These are phyloP conservation scores for Eptesicus fuscus DNA, from an alignment of 2,113 vertebrate genomes.

Conservation along the genomic window DNA sequence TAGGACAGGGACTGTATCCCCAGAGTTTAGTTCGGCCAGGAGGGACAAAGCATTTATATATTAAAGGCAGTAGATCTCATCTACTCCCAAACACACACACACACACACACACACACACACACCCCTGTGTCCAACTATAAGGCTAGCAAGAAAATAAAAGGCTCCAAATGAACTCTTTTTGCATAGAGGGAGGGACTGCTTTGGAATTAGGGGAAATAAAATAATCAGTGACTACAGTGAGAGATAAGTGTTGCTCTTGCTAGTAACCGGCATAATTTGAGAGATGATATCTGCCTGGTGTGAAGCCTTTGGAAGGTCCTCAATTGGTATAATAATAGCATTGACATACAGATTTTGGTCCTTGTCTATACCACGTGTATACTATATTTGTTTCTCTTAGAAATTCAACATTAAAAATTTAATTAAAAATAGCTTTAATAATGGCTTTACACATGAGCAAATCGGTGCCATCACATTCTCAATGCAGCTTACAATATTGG, in stretches of 20 bases:
- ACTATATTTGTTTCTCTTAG: not conserved
- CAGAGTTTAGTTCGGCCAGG: not conserved
- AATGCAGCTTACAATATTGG: not conserved
- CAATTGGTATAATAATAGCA: not conserved
- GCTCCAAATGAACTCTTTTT: conserved; percentile 41
- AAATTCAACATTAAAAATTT: conserved; percentile 16
- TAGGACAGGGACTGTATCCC: not conserved
- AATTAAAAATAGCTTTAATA: not conserved
- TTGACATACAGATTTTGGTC: not conserved
- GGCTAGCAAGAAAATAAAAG: conserved; percentile 28
- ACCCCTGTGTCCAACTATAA: not conserved
- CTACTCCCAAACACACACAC: not conserved
- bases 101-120: not conserved
- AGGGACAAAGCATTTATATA: not conserved
- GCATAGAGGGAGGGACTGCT: not conserved
- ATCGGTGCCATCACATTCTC: not conserved
- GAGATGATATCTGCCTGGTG: conserved; percentile 31
- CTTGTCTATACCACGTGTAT: not conserved
- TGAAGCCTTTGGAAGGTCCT: conserved; percentile 33
- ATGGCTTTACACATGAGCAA: not conserved
- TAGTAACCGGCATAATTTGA: conserved; percentile 4
- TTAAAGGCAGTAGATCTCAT: not conserved
- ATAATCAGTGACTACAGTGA: not conserved
- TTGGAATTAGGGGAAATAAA: conserved; percentile 33
- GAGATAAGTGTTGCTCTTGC: conserved; percentile 21